Conservation (phyloP, 2,888 invertebrate species). For the Nomada flava region DNA sequence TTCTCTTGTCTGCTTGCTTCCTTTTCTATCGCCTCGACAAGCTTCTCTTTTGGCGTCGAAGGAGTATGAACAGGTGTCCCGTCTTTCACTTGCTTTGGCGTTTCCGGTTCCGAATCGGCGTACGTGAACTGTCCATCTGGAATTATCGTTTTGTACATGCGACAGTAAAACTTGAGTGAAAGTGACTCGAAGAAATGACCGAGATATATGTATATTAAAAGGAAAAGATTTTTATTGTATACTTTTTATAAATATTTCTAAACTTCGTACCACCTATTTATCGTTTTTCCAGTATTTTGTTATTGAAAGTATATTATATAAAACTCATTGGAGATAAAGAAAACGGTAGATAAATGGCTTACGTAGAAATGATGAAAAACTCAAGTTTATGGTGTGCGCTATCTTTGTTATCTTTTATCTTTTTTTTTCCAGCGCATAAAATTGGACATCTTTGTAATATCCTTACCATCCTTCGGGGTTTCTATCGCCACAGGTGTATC, state of each 20-base stretch:
- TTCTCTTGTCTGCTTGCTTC: slow-evolving; percentile 63
- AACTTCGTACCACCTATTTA: too few relatives aligned
- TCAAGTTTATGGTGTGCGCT: too few relatives aligned
- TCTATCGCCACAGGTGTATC: slow-evolving; percentile 72
- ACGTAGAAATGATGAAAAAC: too few relatives aligned
- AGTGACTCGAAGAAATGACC: neutral
- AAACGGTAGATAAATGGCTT: too few relatives aligned
- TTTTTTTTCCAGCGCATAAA: too few relatives aligned
- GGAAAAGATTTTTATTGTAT: too few relatives aligned
- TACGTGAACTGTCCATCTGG: slow-evolving; percentile 72
- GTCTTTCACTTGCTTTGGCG: slow-evolving; percentile 58
- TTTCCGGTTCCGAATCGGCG: slow-evolving; percentile 65
- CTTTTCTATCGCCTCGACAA: slow-evolving; percentile 47
- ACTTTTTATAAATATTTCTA: too few relatives aligned
- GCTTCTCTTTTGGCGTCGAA: slow-evolving; percentile 48
- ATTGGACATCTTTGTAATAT: neutral
- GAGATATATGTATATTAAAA: too few relatives aligned
- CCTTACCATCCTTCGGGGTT: slow-evolving; percentile 71
- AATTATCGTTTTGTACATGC: slow-evolving; percentile 4
- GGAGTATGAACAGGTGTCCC: slow-evolving; percentile 22
- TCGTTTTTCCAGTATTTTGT: too few relatives aligned
- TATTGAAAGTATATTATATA: too few relatives aligned
- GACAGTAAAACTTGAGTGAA: neutral
- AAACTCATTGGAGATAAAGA: too few relatives aligned
- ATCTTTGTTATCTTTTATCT: too few relatives aligned